Conservation (phyloP, 2,888 invertebrate species). For the Caenorhabditis sinica region DNA sequence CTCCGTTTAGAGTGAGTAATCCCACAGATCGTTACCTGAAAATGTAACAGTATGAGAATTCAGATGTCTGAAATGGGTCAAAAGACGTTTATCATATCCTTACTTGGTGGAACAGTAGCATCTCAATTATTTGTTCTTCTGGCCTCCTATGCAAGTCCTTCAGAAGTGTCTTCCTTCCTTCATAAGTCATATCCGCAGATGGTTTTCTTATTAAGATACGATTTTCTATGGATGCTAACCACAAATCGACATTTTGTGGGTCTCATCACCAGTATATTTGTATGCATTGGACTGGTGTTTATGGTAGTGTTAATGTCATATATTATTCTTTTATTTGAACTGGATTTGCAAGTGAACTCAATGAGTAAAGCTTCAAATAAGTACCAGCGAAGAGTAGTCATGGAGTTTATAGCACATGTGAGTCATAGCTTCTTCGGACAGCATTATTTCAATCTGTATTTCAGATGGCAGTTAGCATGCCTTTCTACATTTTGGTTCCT, state of each 20-base stretch:
- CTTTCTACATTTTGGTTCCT: constrained; percentile 20
- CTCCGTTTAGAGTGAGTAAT: constrained; percentile 11
- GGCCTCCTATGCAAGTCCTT: constrained; percentile 11
- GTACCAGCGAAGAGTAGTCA: neutral
- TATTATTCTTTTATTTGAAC: constrained; percentile 18
- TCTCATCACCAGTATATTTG: constrained; percentile 4
- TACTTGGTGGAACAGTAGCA: neutral
- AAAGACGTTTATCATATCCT: neutral
- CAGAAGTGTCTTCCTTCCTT: constrained; percentile 4
- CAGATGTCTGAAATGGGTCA: constrained; percentile 5
- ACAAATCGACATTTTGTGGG: constrained; percentile 31
- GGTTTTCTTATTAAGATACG: constrained; percentile 19
- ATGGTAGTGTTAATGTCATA: neutral
- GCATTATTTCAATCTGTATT: neutral
- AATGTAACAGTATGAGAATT: no score
- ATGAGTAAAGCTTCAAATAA: constrained; percentile 38
- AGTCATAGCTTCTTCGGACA: neutral
- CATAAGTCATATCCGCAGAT: constrained; percentile 7
- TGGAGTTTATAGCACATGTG: constrained; percentile 20
- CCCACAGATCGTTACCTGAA: neutral
- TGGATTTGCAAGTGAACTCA: constrained; percentile 33
- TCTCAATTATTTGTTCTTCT: constrained; percentile 17
- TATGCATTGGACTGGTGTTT: constrained; percentile 28
- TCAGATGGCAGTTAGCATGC: constrained; percentile 15
- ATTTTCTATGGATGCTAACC: constrained; percentile 37